Percentiles rank a stretch among this genome's conserved stretches.
These are phyloP conservation scores for Drosophila lacicola DNA, from an alignment of 2,888 invertebrate species.

Conservation along the genomic window DNA sequence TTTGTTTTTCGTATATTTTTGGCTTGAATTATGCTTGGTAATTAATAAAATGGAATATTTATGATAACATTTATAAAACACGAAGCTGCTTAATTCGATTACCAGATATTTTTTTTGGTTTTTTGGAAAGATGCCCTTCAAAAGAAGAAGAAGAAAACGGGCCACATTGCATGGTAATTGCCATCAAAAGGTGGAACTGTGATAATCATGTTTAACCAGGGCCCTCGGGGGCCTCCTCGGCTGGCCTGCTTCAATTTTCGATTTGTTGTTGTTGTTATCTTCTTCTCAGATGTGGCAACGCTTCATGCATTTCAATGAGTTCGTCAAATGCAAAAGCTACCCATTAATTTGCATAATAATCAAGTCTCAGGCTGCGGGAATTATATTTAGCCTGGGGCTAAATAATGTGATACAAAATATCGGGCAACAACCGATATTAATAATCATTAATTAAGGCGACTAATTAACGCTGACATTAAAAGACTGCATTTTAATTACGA, in stretches of 20 bases:
- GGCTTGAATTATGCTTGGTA: slow-evolving; percentile 75
- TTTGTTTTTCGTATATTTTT: slow-evolving; percentile 16
- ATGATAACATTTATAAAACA: slow-evolving; percentile 81
- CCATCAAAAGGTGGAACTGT: slow-evolving; percentile 74
- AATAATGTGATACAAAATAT: slow-evolving; percentile 55
- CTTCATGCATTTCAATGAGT: slow-evolving; percentile 74
- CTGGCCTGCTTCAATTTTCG: background rate
- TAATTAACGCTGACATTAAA: slow-evolving; percentile 80
- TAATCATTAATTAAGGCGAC: slow-evolving; percentile 79
- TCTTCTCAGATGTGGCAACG: slow-evolving; percentile 42
- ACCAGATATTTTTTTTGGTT: slow-evolving; percentile 55
- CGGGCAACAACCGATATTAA: slow-evolving; percentile 75
- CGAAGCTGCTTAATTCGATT: slow-evolving; percentile 80
- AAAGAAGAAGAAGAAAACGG: background rate
- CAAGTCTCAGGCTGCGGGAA: slow-evolving; percentile 37
- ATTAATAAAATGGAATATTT: slow-evolving; percentile 81
- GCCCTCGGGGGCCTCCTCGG: slow-evolving; percentile 29
- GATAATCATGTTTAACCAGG: slow-evolving; percentile 76
- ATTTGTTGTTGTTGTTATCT: background rate
- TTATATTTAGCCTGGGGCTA: slow-evolving; percentile 9
- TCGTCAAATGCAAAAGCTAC: slow-evolving; percentile 70
- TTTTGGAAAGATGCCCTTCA: slow-evolving; percentile 13
- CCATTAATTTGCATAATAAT: slow-evolving; percentile 80
- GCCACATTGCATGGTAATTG: slow-evolving; percentile 68
- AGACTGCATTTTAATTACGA: slow-evolving; percentile 73